Evolutionary conservation across 2,888 invertebrate genomes (phyloP).

Genomic region (Phengaris arion): DNA sequence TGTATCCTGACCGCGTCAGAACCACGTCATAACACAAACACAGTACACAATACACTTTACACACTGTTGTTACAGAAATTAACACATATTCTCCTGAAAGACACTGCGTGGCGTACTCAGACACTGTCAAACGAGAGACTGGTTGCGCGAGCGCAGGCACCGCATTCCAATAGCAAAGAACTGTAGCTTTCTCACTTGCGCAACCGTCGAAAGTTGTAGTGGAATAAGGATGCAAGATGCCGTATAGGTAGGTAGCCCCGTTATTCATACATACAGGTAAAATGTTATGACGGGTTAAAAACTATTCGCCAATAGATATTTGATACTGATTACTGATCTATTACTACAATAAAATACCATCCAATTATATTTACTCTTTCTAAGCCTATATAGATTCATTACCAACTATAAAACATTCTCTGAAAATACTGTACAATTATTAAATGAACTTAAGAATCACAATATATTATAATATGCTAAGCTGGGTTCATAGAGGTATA

Average conservation of each 20-base stretch:
- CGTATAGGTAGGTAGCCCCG: constrained; percentile 65
- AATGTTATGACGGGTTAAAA: constrained; percentile 46
- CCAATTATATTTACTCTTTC: background rate
- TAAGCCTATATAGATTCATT: background rate
- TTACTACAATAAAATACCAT: background rate
- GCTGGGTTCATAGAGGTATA: too few species aligned
- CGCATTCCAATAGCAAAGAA: constrained; percentile 71
- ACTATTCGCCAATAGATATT: constrained; percentile 41
- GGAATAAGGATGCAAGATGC: constrained; percentile 46
- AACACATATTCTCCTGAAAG: constrained; percentile 70
- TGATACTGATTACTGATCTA: constrained; percentile 27
- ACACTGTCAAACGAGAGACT: constrained; percentile 67
- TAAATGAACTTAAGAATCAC: too few species aligned
- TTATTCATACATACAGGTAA: constrained; percentile 67
- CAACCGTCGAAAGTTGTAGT: constrained; percentile 36
- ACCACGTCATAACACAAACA: constrained; percentile 73
- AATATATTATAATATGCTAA: too few species aligned
- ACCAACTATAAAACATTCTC: too few species aligned
- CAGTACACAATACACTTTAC: constrained; percentile 63
- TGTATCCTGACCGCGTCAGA: constrained; percentile 68
- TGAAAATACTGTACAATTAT: too few species aligned
- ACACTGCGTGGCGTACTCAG: constrained; percentile 52
- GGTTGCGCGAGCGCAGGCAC: constrained; percentile 65
- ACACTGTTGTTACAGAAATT: constrained; percentile 63
- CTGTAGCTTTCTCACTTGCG: constrained; percentile 55